These are phyloP conservation scores for Cossypha dichroa DNA, from an alignment of 2,797 vertebrate species.

Conservation along the genomic window DNA sequence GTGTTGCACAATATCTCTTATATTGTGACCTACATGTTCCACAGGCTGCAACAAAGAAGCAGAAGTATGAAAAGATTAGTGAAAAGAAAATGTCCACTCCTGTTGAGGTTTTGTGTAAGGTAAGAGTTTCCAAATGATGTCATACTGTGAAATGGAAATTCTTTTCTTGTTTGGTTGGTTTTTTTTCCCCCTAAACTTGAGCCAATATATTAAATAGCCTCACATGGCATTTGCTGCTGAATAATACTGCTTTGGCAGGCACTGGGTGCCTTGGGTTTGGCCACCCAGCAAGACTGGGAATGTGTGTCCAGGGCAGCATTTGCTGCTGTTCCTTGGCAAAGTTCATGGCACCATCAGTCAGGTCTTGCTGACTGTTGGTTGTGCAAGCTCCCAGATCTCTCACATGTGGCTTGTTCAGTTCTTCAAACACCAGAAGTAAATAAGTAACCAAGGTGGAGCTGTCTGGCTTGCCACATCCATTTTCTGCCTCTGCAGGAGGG, in stretches of 20 bases:
- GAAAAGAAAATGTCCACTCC: constrained; percentile 99
- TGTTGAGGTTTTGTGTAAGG: constrained; percentile 99
- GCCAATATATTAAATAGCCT: neutral
- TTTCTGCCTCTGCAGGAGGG: neutral
- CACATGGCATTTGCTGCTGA: neutral
- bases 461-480: neutral
- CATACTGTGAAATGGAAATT: neutral
- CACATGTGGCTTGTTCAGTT: neutral
- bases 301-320: neutral
- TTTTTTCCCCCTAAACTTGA: neutral
- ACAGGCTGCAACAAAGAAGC: constrained; percentile 99
- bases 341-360: neutral
- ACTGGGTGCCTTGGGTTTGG: neutral
- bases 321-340: neutral
- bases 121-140: constrained; percentile 67
- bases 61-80: constrained; percentile 99
- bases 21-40: constrained; percentile 72
- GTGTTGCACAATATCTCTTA: constrained; percentile 72
- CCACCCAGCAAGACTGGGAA: neutral
- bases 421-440: neutral
- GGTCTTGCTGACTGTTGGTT: neutral
- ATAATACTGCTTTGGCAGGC: neutral
- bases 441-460: neutral
- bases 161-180: neutral
- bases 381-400: neutral